Base-by-base conservation (phyloP, 2,797 vertebrate genomes). In the Lepilemur septentrionalis region DNA sequence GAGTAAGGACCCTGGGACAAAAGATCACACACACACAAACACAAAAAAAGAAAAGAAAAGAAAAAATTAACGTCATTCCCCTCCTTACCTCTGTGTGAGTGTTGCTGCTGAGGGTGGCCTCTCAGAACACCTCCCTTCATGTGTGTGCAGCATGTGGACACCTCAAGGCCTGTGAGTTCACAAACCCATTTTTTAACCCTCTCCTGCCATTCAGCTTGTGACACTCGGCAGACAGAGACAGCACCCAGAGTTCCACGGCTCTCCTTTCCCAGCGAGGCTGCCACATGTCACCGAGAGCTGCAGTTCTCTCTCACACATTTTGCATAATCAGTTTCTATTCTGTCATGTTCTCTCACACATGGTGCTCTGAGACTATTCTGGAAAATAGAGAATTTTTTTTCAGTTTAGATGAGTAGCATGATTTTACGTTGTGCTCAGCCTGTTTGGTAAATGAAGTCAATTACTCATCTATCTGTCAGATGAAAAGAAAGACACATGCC, bases 281-380 rank as follows among this genome's bases (percentile, higher is more conserved):
- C 98, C 98, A 98, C 98, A 98, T 98, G 98, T 98, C 98, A 98
- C 97, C 75, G 92, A 97, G 97, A 43, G 15, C 97, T 96, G 96
- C 97, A 87, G 98, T 96, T 98, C 97, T 75, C 97, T 98, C 97
- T 96, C 89, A 88, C 98, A 98, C 98, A 98, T 98, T 99, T 98
- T 98, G 98, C 97, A 98, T 98, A 99, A 98, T 98, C 98, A 98
- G 98, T 98, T 98, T 98, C 98, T 98, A 98, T 98, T 98, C 98
- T 98, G 98, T 98, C 98, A 81, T 98, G 98, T 98, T 98, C 98
- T 98, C 98, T 98, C 98, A 98, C 98, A 98, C 98, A 97, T 98
- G 88, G 97, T 80, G 55, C 98, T 98, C 97, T 97, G 98, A 98
- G 98, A 98, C 96, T 97, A 91, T 97, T 97, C 96, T 96, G 94